These are phyloP conservation scores for Bombus difficillimus DNA, from an alignment of 1,140 invertebrate species.

Conservation along the genomic window DNA sequence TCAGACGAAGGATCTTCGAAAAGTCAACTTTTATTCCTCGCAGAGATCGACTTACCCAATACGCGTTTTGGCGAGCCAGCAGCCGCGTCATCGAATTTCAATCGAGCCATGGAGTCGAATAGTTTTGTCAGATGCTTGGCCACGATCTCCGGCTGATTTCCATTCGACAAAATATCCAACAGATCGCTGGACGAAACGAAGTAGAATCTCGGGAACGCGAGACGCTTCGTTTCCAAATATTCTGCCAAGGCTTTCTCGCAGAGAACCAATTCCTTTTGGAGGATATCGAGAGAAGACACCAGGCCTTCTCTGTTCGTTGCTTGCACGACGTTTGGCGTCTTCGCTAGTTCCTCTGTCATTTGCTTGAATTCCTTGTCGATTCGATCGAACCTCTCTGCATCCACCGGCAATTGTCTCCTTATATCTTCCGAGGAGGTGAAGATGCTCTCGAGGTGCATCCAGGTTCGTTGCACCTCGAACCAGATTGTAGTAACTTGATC, in stretches of 20 bases:
- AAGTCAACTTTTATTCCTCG: background rate
- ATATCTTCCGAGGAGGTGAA: conserved; percentile 99
- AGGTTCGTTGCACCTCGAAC: conserved; percentile 98
- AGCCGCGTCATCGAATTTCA: conserved; percentile 89
- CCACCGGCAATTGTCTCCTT: conserved; percentile 95
- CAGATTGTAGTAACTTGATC: conserved; percentile 96
- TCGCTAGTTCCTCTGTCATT: conserved; percentile 87
- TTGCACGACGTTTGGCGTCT: conserved; percentile 93
- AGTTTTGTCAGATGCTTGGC: conserved; percentile 96
- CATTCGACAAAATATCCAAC: conserved; percentile 97
- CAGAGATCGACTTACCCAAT: conserved; percentile 62
- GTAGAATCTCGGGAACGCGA: conserved; percentile 98
- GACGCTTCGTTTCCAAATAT: conserved; percentile 97
- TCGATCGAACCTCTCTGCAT: conserved; percentile 95
- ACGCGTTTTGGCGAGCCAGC: conserved; percentile 75
- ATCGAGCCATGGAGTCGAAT: conserved; percentile 96
- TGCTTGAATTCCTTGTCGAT: conserved; percentile 96
- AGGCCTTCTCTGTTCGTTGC: conserved; percentile 94
- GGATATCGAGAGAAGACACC: conserved; percentile 88
- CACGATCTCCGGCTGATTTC: conserved; percentile 94
- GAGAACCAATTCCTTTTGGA: conserved; percentile 94
- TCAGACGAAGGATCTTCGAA: too few species aligned
- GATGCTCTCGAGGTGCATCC: conserved; percentile 98
- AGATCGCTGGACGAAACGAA: conserved; percentile 99
- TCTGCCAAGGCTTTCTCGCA: conserved; percentile 98